phyloP scores from a whole-genome alignment of 2,888 invertebrate species.

The Melanophora roralis region DNA sequence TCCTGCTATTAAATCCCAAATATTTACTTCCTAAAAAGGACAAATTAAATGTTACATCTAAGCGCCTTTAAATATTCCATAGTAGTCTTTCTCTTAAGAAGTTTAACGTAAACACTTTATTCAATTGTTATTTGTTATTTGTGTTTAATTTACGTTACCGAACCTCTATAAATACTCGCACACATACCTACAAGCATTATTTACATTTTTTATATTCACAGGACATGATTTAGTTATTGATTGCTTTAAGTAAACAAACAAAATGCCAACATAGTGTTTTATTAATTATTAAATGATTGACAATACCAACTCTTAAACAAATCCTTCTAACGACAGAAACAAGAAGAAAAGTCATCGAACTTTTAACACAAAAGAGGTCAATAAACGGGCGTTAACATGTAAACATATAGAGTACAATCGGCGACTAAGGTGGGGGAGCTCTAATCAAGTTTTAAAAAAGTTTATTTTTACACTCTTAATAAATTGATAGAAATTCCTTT shows the following conservation, averaged over 20 bases:
- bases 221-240: constrained; percentile 23
- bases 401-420: background rate
- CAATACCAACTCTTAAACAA: background rate
- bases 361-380: background rate
- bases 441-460: background rate
- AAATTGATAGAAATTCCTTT: background rate
- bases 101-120: too few species aligned
- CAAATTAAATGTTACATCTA: too few species aligned
- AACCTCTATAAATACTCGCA: too few species aligned
- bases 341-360: constrained; percentile 22
- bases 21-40: too few species aligned
- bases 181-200: too few species aligned
- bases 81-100: too few species aligned
- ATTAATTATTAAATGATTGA: constrained; percentile 41
- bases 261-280: constrained; percentile 26
- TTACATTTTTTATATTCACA: background rate
- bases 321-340: background rate
- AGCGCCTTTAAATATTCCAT: too few species aligned
- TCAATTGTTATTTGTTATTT: too few species aligned
- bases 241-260: constrained; percentile 32
- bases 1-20: too few species aligned
- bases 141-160: too few species aligned
- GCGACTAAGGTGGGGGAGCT: background rate
- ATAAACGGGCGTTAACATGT: constrained; percentile 4
- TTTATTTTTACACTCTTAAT: too few species aligned